Conservation (phyloP, 1,140 invertebrate genomes). For the Lithobius niger region DNA sequence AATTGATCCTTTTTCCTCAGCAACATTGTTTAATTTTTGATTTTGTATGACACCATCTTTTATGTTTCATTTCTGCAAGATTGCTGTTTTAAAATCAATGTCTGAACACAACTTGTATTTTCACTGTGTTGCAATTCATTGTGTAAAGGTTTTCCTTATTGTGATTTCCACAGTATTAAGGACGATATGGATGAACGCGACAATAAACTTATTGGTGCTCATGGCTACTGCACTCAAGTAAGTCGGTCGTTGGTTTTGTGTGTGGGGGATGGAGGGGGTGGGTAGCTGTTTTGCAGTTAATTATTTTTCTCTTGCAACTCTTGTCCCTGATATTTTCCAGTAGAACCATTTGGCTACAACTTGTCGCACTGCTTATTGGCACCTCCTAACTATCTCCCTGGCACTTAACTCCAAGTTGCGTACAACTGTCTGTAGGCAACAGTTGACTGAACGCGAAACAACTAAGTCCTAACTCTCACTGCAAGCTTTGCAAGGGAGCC, state of each 20-base stretch:
- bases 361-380: neutral
- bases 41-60: too few species aligned
- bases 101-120: too few species aligned
- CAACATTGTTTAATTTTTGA: too few species aligned
- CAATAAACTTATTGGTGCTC: conserved; percentile 35
- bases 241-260: neutral
- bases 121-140: too few species aligned
- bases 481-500: too few species aligned
- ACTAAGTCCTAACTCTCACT: too few species aligned
- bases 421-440: neutral
- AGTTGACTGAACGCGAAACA: too few species aligned
- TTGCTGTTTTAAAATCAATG: too few species aligned
- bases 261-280: neutral
- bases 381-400: neutral
- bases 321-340: neutral
- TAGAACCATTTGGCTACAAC: neutral
- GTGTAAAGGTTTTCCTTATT: too few species aligned
- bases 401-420: neutral
- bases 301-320: neutral
- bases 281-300: neutral
- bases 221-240: conserved; percentile 43
- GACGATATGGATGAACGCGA: conserved; percentile 39
- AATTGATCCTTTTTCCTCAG: too few species aligned
- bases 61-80: too few species aligned
- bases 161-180: conserved; percentile 30